phyloP scores from a whole-genome alignment of 2,888 invertebrate genomes.

The Chrysopilus asiliformis region DNA sequence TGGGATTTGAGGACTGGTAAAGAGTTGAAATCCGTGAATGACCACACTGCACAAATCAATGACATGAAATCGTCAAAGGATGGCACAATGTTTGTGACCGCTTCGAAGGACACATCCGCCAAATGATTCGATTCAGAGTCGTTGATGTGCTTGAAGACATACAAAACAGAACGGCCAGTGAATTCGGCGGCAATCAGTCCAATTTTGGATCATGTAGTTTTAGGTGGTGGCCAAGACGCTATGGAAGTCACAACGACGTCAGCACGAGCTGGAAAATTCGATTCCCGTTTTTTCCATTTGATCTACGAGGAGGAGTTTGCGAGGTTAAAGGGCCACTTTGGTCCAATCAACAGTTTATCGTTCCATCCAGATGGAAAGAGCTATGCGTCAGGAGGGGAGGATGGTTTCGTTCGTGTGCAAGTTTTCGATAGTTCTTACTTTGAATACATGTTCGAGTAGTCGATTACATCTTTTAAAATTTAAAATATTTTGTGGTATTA shows the following conservation, averaged over 20 bases:
- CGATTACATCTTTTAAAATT: too few relatives aligned
- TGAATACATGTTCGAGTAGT: slow-evolving; percentile 85
- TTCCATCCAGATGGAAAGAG: slow-evolving; percentile 98
- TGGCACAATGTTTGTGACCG: slow-evolving; percentile 91
- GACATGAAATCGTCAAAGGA: slow-evolving; percentile 94
- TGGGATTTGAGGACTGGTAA: slow-evolving; percentile 89
- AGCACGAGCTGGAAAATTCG: slow-evolving; percentile 90
- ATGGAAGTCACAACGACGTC: slow-evolving; percentile 97
- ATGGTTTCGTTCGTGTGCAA: slow-evolving; percentile 94
- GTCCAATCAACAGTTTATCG: slow-evolving; percentile 95
- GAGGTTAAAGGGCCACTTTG: slow-evolving; percentile 97
- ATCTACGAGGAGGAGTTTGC: slow-evolving; percentile 96
- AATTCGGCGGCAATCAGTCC: slow-evolving; percentile 98
- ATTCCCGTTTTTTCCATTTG: slow-evolving; percentile 86
- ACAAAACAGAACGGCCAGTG: slow-evolving; percentile 94
- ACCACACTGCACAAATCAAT: slow-evolving; percentile 78
- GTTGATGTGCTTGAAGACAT: slow-evolving; percentile 79
- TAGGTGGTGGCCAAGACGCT: slow-evolving; percentile 99
- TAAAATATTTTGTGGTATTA: too few relatives aligned
- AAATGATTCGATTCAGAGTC: slow-evolving; percentile 86
- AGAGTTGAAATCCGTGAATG: slow-evolving; percentile 60
- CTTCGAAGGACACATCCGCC: slow-evolving; percentile 92
- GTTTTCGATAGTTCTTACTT: slow-evolving; percentile 93
- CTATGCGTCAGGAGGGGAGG: slow-evolving; percentile 95
- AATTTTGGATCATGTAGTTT: slow-evolving; percentile 85